These are phyloP conservation scores for Oeneis ivallda DNA, from an alignment of 2,888 invertebrate genomes.

Conservation along the genomic window DNA sequence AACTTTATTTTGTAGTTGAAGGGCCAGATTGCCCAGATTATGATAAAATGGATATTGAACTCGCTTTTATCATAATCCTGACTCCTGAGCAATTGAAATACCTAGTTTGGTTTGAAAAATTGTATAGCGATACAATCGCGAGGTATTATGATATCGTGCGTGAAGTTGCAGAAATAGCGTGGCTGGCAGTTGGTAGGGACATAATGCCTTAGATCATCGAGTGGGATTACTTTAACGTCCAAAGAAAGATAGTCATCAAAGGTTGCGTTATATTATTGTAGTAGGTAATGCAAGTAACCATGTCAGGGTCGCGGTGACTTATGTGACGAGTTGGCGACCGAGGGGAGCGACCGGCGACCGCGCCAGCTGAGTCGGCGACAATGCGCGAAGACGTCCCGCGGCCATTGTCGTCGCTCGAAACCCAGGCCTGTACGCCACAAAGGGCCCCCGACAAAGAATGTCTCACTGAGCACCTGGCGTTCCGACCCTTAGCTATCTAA, in stretches of 20 bases:
- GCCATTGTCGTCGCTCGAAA: slow-evolving; percentile 62
- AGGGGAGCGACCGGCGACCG: slow-evolving; percentile 52
- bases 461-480: slow-evolving; percentile 74
- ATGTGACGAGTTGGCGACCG: slow-evolving; percentile 49
- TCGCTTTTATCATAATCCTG: too few species aligned
- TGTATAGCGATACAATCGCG: too few species aligned
- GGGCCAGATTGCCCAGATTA: too few species aligned
- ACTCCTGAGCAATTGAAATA: too few species aligned
- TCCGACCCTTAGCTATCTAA: slow-evolving; percentile 63
- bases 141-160: background rate
- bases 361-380: slow-evolving; percentile 77
- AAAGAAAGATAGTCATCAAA: slow-evolving; percentile 36
- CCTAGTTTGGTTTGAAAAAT: too few species aligned
- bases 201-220: background rate
- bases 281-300: slow-evolving; percentile 47
- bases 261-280: slow-evolving; percentile 33
- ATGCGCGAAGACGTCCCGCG: slow-evolving; percentile 77
- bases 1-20: too few species aligned
- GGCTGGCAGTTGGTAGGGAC: background rate
- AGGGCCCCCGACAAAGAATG: slow-evolving; percentile 64
- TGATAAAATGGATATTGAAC: too few species aligned
- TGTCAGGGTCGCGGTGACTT: slow-evolving; percentile 60
- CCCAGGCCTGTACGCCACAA: slow-evolving; percentile 54
- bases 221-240: slow-evolving; percentile 12
- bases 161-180: background rate